A percentile compares a stretch with the other conserved stretches of the same genome.
These are phyloP conservation scores for Emys orbicularis DNA, from an alignment of 2,797 vertebrate genomes.

Conservation along the genomic window DNA sequence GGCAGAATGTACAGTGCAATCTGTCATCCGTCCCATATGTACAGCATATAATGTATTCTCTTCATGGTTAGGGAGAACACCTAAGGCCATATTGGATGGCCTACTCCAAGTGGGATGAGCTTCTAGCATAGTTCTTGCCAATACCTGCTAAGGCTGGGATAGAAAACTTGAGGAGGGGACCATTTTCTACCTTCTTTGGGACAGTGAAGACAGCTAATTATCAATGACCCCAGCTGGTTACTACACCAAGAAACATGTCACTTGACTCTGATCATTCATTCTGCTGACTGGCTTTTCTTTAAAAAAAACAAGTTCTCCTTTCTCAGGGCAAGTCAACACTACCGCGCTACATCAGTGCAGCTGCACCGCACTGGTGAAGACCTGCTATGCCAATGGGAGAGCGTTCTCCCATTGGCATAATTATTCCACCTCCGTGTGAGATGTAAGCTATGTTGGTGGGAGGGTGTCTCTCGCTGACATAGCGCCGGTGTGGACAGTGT, in stretches of 20 bases:
- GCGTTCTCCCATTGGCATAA: too few relatives aligned
- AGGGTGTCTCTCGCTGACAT: too few relatives aligned
- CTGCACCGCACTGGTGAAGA: too few relatives aligned
- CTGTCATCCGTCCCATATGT: background rate
- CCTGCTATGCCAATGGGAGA: too few relatives aligned
- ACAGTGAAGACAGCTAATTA: background rate
- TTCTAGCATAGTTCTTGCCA: background rate
- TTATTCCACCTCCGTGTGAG: too few relatives aligned
- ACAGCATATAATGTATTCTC: background rate
- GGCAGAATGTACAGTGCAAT: background rate
- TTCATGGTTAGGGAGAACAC: background rate
- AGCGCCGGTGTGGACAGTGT: too few relatives aligned
- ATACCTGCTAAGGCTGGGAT: background rate
- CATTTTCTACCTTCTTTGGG: background rate
- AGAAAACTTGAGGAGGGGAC: background rate
- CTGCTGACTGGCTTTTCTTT: background rate
- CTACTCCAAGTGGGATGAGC: background rate
- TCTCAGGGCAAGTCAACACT: background rate
- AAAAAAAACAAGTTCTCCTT: background rate
- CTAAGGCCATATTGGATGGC: background rate
- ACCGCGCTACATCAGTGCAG: too few relatives aligned
- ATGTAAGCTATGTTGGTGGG: too few relatives aligned
- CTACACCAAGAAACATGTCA: background rate
- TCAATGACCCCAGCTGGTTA: background rate
- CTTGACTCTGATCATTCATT: background rate